Evolutionary conservation across 2,888 invertebrate genomes (phyloP).

Genomic region (Cremastobaeus sp.): DNA sequence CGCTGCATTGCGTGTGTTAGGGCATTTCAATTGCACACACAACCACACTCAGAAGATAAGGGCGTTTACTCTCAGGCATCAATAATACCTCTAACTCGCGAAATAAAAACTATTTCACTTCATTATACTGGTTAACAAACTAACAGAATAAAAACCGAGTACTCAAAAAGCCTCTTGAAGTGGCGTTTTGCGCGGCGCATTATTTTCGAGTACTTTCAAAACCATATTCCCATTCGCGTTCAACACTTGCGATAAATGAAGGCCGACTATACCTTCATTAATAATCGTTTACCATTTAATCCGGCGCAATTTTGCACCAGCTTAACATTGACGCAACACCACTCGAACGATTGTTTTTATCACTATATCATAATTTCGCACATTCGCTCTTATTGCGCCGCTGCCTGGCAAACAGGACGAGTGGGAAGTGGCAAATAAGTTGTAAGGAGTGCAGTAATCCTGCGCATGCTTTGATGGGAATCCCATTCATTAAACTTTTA

Average conservation of each 20-base stretch:
- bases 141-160: no score
- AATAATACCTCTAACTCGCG: no score
- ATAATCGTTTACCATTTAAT: constrained; percentile 4
- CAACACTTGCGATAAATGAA: background rate
- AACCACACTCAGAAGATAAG: no score
- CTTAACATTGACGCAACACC: background rate
- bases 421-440: constrained; percentile 43
- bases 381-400: no score
- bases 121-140: no score
- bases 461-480: constrained; percentile 62
- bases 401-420: constrained; percentile 34
- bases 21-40: no score
- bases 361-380: no score
- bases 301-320: background rate
- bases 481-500: constrained; percentile 65
- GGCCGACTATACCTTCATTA: constrained; percentile 1
- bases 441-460: constrained; percentile 64
- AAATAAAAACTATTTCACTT: no score
- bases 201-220: background rate
- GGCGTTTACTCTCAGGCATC: no score
- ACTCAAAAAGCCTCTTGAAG: no score
- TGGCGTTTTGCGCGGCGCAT: no score
- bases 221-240: background rate
- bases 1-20: no score
- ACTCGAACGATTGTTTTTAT: constrained; percentile 5